Evolutionary conservation across 1,140 invertebrate genomes (phyloP).

Genomic region (Tetragonula clypearis): DNA sequence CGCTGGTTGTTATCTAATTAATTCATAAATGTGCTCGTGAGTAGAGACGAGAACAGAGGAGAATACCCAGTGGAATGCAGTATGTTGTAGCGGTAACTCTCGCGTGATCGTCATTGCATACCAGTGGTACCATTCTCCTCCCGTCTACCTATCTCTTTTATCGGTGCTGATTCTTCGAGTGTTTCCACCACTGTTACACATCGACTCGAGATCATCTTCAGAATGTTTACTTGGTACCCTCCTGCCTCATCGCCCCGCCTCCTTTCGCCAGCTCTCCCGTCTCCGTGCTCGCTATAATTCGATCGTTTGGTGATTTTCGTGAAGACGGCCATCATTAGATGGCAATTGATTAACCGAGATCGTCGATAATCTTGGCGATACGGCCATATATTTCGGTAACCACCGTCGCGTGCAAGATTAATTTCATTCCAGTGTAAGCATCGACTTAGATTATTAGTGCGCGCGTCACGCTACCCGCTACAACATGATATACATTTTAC

Average conservation of each 20-base stretch:
- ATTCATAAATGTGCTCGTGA: conserved; percentile 69
- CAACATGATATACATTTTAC: conserved; percentile 9
- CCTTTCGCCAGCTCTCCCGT: background rate
- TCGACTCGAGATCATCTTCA: conserved; percentile 28
- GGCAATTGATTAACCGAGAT: conserved; percentile 33
- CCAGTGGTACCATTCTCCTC: conserved; percentile 24
- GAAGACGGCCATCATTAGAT: background rate
- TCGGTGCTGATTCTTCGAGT: conserved; percentile 14
- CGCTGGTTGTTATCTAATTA: conserved; percentile 75
- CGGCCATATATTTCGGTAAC: conserved; percentile 22
- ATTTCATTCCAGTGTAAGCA: conserved; percentile 24
- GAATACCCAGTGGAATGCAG: conserved; percentile 31
- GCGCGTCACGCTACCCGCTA: conserved; percentile 29
- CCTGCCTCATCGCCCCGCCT: background rate
- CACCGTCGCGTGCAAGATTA: conserved; percentile 27
- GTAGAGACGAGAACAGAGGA: conserved; percentile 21
- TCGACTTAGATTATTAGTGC: conserved; percentile 29
- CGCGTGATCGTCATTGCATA: conserved; percentile 51
- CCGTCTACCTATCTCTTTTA: conserved; percentile 9
- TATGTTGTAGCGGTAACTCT: conserved; percentile 25
- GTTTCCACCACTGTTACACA: conserved; percentile 11
- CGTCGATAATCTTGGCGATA: conserved; percentile 24
- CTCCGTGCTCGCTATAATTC: background rate
- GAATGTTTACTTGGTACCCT: conserved; percentile 14
- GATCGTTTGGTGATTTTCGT: conserved; percentile 22